Percentiles rank a stretch among this genome's conserved stretches.
Evolutionary conservation across 2,797 vertebrate genomes (phyloP).

Genomic region (Thamnophis elegans): DNA sequence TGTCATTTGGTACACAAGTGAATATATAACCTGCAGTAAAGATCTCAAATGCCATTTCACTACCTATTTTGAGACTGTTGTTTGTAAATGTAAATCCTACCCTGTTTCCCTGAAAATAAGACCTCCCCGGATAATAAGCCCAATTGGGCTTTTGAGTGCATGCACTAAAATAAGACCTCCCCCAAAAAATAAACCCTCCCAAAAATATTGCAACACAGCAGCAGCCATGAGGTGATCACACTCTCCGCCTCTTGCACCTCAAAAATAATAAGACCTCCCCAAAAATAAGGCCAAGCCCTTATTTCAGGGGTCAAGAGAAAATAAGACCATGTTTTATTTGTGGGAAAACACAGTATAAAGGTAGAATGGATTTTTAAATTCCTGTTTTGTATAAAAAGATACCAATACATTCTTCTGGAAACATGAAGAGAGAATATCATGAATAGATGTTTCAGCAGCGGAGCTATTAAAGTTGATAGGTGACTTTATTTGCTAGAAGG

Average conservation of each 20-base stretch:
- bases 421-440: neutral
- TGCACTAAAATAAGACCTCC: too few relatives aligned
- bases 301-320: too few relatives aligned
- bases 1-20: neutral
- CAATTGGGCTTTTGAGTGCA: too few relatives aligned
- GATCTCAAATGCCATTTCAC: neutral
- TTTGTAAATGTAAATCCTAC: neutral
- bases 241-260: too few relatives aligned
- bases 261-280: too few relatives aligned
- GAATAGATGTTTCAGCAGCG: neutral
- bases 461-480: neutral
- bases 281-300: too few relatives aligned
- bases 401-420: neutral
- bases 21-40: neutral
- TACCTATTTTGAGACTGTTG: neutral
- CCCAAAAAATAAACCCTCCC: too few relatives aligned
- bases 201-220: too few relatives aligned
- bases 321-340: too few relatives aligned
- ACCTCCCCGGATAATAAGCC: too few relatives aligned
- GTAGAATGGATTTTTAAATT: constrained; percentile 4
- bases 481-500: neutral
- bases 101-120: too few relatives aligned
- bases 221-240: too few relatives aligned
- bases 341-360: neutral
- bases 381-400: neutral